A percentile compares a stretch with the other conserved stretches of the same genome.
phyloP scores from a whole-genome alignment of 1,140 invertebrate species.

The Drosophila elegans region DNA sequence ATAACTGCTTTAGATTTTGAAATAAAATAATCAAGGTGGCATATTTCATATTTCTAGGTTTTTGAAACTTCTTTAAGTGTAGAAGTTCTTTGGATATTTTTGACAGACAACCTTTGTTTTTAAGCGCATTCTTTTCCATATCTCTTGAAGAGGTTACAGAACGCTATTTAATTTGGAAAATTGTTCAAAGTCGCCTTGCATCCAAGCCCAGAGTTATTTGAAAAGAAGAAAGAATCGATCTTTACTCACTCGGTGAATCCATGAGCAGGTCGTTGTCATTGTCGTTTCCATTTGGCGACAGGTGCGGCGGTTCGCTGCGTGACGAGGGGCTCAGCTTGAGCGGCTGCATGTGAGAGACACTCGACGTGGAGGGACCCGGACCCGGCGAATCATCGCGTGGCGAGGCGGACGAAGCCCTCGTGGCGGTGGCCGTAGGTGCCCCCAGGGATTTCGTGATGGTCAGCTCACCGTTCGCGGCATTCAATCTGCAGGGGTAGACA shows the following conservation, averaged over 20 bases:
- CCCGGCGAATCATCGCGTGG: conserved; percentile 71
- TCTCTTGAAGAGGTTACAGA: no score
- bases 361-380: conserved; percentile 73
- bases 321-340: conserved; percentile 75
- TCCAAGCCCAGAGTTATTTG: background rate
- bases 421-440: conserved; percentile 86
- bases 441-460: conserved; percentile 91
- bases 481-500: conserved; percentile 86
- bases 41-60: no score
- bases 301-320: conserved; percentile 73
- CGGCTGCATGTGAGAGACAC: conserved; percentile 67
- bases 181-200: background rate
- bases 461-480: conserved; percentile 91
- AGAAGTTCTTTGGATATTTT: no score
- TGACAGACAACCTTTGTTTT: no score
- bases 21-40: no score
- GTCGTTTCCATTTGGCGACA: conserved; percentile 86
- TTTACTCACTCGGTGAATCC: conserved; percentile 92
- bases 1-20: no score
- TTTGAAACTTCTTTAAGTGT: no score
- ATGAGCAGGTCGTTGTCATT: conserved; percentile 89
- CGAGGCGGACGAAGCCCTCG: conserved; percentile 87
- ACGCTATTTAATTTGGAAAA: no score
- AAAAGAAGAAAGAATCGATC: conserved; percentile 70
- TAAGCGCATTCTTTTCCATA: no score